Percentiles rank a stretch among this genome's conserved stretches.
Evolutionary conservation across 2,888 invertebrate species (phyloP).

Genomic region (Drosophila tanythrix): DNA sequence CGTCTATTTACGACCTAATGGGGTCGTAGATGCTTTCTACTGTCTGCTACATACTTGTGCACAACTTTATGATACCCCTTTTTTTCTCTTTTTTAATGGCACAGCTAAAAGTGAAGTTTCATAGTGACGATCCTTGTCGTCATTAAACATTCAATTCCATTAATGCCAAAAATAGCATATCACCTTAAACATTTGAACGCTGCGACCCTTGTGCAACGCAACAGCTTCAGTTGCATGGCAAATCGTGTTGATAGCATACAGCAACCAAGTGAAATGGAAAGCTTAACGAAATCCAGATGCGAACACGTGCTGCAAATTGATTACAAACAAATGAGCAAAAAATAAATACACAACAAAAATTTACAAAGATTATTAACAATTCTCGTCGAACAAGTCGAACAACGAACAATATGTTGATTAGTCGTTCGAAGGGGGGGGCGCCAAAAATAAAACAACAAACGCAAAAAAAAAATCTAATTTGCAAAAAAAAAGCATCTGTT

Average conservation of each 20-base stretch:
- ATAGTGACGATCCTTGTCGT: not conserved
- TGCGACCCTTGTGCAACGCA: not conserved
- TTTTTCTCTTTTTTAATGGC: not conserved
- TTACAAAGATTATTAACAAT: constrained; percentile 52
- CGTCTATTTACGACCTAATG: not conserved
- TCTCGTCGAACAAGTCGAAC: constrained; percentile 18
- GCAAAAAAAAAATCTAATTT: not conserved
- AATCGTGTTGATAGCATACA: constrained; percentile 4
- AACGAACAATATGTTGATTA: constrained; percentile 56
- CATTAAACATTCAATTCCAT: not conserved
- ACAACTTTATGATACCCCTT: not conserved
- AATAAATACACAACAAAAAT: not conserved
- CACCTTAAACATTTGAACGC: constrained; percentile 7
- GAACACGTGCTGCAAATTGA: constrained; percentile 73
- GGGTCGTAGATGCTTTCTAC: not conserved
- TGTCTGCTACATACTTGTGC: not conserved
- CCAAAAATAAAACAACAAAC: constrained; percentile 11
- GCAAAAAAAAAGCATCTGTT: constrained; percentile 30
- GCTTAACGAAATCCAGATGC: constrained; percentile 40
- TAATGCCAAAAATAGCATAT: not conserved
- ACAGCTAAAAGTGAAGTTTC: not conserved
- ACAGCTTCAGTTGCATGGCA: constrained; percentile 7
- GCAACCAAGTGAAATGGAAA: constrained; percentile 67
- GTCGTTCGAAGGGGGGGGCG: constrained; percentile 38
- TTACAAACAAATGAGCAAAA: constrained; percentile 48